Conservation (phyloP, 2,888 invertebrate species). For the Drosophila vallismaia region DNA sequence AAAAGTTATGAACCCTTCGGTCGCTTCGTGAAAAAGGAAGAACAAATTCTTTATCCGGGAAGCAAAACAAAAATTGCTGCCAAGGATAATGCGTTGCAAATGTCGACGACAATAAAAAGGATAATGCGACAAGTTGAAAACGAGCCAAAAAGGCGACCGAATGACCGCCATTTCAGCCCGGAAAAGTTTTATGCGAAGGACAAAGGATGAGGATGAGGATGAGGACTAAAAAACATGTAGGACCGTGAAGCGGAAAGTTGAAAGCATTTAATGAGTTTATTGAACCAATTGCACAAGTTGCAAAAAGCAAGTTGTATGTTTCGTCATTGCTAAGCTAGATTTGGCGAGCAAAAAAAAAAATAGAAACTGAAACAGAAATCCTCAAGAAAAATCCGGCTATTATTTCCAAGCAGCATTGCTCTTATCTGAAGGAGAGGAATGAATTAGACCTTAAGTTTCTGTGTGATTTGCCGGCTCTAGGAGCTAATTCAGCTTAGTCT, state of each 20-base stretch:
- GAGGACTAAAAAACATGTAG: conserved; percentile 1
- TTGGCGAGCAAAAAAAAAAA: background rate
- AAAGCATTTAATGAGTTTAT: conserved; percentile 74
- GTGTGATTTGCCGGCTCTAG: conserved; percentile 51
- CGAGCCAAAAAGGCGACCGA: conserved; percentile 61
- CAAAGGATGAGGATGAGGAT: conserved; percentile 13
- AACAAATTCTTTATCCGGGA: background rate
- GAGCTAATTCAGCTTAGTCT: conserved; percentile 61
- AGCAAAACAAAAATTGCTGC: conserved; percentile 29
- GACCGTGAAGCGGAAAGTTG: conserved; percentile 51
- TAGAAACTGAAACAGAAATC: conserved; percentile 40
- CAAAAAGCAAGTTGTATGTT: conserved; percentile 47
- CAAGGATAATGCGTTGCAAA: conserved; percentile 63
- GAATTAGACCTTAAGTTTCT: conserved; percentile 58
- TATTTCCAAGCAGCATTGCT: conserved; percentile 37
- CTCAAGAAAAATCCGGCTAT: conserved; percentile 29
- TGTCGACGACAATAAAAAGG: conserved; percentile 72
- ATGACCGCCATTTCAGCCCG: conserved; percentile 59
- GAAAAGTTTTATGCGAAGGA: conserved; percentile 45
- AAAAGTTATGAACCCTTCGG: conserved; percentile 26
- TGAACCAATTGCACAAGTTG: conserved; percentile 75
- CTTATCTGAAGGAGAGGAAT: conserved; percentile 64
- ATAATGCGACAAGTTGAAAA: conserved; percentile 77
- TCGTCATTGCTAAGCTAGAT: conserved; percentile 53
- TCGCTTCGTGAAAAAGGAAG: conserved; percentile 5